phyloP scores from a whole-genome alignment of 2,113 vertebrate genomes.

The Xyliphius kryptos region DNA sequence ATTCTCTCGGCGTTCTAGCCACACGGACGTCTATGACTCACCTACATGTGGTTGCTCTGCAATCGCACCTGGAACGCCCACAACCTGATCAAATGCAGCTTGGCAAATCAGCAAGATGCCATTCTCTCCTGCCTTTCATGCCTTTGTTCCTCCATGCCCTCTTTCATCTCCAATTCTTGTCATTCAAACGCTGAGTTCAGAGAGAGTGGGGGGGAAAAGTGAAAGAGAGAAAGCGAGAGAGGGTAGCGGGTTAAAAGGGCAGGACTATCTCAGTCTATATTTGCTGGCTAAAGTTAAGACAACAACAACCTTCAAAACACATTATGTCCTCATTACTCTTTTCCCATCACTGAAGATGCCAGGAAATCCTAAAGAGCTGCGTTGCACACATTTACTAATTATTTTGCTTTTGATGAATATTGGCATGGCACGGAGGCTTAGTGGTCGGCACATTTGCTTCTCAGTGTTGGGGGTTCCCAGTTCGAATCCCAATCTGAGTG shows the following conservation, averaged over 20 bases:
- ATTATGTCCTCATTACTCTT: neutral
- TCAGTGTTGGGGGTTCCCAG: no score
- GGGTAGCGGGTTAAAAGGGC: neutral
- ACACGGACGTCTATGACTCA: conserved; percentile 15
- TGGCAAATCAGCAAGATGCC: neutral
- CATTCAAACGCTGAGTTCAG: conserved; percentile 9
- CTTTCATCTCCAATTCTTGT: conserved; percentile 6
- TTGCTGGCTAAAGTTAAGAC: neutral
- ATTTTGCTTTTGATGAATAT: no score
- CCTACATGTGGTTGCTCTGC: neutral
- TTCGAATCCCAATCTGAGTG: no score
- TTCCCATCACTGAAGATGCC: neutral
- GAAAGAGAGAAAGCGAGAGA: neutral
- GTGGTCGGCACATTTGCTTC: no score
- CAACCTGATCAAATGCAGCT: conserved; percentile 14
- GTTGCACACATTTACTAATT: no score
- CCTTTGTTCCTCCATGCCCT: conserved; percentile 22
- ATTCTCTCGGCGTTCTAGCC: conserved; percentile 2
- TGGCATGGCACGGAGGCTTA: no score
- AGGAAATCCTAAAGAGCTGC: neutral
- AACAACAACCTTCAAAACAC: neutral
- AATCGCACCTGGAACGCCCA: conserved; percentile 13
- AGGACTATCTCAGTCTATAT: neutral
- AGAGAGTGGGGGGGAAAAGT: neutral
- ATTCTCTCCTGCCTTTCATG: neutral